Percentiles rank a stretch among this genome's conserved stretches.
phyloP scores from a whole-genome alignment of 2,797 vertebrate species.

The Luscinia luscinia region DNA sequence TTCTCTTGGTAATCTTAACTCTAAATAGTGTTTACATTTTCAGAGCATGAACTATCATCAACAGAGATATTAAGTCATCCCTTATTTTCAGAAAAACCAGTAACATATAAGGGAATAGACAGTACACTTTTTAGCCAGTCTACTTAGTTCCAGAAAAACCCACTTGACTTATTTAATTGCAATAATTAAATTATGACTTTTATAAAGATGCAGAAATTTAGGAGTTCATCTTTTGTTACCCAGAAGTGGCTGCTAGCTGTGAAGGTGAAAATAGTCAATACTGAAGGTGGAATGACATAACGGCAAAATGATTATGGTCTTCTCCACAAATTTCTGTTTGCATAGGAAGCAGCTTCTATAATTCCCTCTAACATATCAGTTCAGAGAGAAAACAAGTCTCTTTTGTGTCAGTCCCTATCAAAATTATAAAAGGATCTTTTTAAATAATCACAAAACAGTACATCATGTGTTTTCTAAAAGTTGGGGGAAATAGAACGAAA shows the following conservation, averaged over 20 bases:
- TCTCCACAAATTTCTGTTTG: not conserved
- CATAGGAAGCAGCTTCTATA: not conserved
- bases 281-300: not conserved
- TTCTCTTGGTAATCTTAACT: not conserved
- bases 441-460: constrained; percentile 15
- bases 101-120: not conserved
- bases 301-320: not conserved
- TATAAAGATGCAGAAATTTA: not conserved
- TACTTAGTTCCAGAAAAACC: not conserved
- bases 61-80: not conserved
- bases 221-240: not conserved
- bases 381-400: not conserved
- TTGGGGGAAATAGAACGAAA: not conserved
- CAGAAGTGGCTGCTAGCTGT: not conserved
- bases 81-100: not conserved
- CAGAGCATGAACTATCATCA: not conserved
- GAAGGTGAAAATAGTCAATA: not conserved
- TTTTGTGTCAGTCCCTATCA: not conserved
- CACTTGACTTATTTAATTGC: not conserved
- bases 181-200: not conserved
- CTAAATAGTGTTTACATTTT: not conserved
- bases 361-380: not conserved
- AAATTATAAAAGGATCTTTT: constrained; percentile 31
- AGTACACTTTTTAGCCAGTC: not conserved
- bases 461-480: not conserved